Percentiles rank a stretch among this genome's conserved stretches.
Evolutionary conservation across 1,140 invertebrate species (phyloP).

Genomic region (Bombus confusus): DNA sequence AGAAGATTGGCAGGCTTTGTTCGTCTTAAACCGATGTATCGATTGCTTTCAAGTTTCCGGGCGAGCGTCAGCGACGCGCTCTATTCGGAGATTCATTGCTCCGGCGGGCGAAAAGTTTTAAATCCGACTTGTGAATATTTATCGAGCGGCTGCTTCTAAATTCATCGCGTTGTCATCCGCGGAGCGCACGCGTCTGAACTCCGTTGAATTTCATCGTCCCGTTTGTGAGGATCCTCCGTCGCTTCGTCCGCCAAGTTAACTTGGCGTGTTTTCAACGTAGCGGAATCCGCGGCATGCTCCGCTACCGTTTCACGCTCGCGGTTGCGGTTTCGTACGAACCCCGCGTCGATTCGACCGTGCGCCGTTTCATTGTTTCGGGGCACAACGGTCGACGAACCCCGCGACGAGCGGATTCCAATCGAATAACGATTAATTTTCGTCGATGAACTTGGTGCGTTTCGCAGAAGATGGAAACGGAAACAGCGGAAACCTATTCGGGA

Average conservation of each 20-base stretch:
- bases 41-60: neutral
- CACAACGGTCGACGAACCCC: too few species aligned
- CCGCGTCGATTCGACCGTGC: neutral
- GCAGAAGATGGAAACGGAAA: neutral
- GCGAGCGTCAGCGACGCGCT: too few species aligned
- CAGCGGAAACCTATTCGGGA: too few species aligned
- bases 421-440: slow-evolving; percentile 12
- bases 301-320: neutral
- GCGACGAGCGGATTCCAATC: neutral
- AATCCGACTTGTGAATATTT: slow-evolving; percentile 43
- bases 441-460: neutral
- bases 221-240: neutral
- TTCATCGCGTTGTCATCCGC: slow-evolving; percentile 46
- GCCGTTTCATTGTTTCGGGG: neutral
- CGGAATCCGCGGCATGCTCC: too few species aligned
- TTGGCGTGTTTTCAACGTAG: slow-evolving; percentile 5
- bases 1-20: neutral
- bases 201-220: slow-evolving; percentile 16
- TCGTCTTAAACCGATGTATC: neutral
- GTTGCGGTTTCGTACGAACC: neutral
- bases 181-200: slow-evolving; percentile 40
- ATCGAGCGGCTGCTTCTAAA: slow-evolving; percentile 16
- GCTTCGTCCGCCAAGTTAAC: slow-evolving; percentile 6
- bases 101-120: slow-evolving; percentile 3
- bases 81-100: neutral